phyloP scores from a whole-genome alignment of 2,113 vertebrate genomes.

The Clinocottus analis region DNA sequence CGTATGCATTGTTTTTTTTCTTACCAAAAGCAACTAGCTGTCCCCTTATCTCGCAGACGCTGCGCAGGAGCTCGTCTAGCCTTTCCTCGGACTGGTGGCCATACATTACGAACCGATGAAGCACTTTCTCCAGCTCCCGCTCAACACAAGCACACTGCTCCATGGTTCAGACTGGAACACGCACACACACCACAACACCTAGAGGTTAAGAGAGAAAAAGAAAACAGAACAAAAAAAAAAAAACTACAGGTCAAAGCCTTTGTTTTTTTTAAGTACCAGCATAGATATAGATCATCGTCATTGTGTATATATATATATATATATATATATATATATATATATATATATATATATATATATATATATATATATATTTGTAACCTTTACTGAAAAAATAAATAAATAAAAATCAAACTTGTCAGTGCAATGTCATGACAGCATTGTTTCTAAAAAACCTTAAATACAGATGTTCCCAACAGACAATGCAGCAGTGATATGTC shows the following conservation, averaged over 20 bases:
- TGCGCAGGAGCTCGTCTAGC: slow-evolving; percentile 89
- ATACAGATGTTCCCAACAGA: neutral
- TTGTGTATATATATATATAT: too few species aligned
- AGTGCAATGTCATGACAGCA: neutral
- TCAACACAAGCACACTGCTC: slow-evolving; percentile 93
- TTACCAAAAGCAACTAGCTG: slow-evolving; percentile 88
- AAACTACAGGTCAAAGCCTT: too few species aligned
- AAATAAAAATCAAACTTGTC: too few species aligned
- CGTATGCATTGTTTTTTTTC: slow-evolving; percentile 8
- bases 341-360: too few species aligned
- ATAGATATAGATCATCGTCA: too few species aligned
- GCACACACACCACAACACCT: slow-evolving; percentile 60
- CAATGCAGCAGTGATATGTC: neutral
- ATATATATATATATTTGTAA: too few species aligned
- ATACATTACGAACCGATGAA: slow-evolving; percentile 90
- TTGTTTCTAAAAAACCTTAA: neutral
- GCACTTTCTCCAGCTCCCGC: slow-evolving; percentile 91
- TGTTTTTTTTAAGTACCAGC: neutral
- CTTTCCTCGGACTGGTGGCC: slow-evolving; percentile 91
- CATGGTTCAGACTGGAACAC: slow-evolving; percentile 80
- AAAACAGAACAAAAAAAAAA: neutral
- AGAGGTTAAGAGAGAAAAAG: neutral
- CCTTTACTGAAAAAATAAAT: too few species aligned
- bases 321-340: too few species aligned
- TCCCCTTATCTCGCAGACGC: slow-evolving; percentile 88